These are phyloP conservation scores for Cathartes aura DNA, from an alignment of 2,113 vertebrate species.

Conservation along the genomic window DNA sequence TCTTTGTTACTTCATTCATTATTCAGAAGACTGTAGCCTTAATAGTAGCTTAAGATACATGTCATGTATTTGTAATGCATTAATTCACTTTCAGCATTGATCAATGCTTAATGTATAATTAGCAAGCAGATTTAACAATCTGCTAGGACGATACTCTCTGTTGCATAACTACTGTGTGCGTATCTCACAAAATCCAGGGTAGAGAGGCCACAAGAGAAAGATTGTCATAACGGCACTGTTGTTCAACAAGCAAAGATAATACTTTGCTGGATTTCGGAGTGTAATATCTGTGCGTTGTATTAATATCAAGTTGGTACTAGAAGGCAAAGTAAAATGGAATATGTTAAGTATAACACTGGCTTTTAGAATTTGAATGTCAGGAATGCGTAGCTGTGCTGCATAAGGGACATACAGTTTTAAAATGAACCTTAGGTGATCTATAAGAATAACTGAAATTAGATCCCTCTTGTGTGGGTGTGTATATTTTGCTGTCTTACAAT, in stretches of 20 bases:
- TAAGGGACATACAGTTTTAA: not conserved
- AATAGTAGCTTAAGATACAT: not conserved
- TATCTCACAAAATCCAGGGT: not conserved
- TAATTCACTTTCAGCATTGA: conserved; percentile 1
- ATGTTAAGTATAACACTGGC: not conserved
- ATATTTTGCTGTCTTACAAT: not conserved
- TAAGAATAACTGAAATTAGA: not conserved
- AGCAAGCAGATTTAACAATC: conserved; percentile 1
- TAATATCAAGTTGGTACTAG: not conserved
- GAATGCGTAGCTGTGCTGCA: not conserved
- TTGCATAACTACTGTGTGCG: not conserved
- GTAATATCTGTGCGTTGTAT: not conserved
- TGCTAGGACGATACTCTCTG: not conserved
- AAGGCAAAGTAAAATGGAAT: not conserved
- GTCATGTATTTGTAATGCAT: not conserved
- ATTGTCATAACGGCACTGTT: not conserved
- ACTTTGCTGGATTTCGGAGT: not conserved
- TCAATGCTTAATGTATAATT: not conserved
- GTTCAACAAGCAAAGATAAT: not conserved
- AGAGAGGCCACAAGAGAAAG: not conserved
- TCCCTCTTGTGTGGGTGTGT: not conserved
- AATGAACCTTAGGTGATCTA: not conserved
- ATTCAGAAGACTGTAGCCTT: conserved; percentile 17
- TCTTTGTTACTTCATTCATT: conserved; percentile 22
- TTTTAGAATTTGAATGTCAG: not conserved